Evolutionary conservation across 2,113 vertebrate genomes (phyloP).

Genomic region (Campylomormyrus tamandua): DNA sequence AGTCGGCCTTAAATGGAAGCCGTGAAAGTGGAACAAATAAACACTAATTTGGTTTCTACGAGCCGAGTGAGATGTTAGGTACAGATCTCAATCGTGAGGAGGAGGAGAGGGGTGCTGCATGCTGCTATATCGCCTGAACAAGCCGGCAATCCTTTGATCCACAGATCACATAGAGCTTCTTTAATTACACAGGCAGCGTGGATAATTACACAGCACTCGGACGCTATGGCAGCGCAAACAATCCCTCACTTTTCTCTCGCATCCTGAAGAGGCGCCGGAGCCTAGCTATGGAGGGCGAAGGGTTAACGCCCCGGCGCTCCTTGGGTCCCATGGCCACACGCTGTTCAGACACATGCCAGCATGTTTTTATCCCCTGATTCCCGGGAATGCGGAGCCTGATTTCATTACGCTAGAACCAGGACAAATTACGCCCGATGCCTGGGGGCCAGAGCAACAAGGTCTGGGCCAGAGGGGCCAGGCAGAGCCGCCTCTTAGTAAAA

Average conservation of each 20-base stretch:
- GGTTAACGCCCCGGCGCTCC: neutral
- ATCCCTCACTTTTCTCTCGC: neutral
- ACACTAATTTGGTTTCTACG: neutral
- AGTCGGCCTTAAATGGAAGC: neutral
- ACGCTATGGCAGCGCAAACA: neutral
- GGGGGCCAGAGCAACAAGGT: neutral
- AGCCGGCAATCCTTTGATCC: neutral
- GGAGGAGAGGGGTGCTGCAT: too few species aligned
- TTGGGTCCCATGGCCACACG: neutral
- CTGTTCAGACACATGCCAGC: neutral
- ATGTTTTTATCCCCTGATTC: neutral
- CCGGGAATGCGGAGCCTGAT: neutral
- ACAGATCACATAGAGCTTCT: neutral
- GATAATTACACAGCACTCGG: neutral
- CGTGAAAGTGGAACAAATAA: neutral
- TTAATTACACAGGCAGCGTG: neutral
- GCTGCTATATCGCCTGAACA: neutral
- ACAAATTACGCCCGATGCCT: neutral
- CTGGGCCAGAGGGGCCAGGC: neutral
- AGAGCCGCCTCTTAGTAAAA: neutral
- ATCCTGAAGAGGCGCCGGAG: neutral
- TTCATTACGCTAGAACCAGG: neutral
- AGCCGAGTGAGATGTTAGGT: neutral
- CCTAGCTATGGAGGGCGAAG: too few species aligned
- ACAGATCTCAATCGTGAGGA: too few species aligned